Percentiles rank a stretch among this genome's conserved stretches.
Conservation (phyloP, 2,797 vertebrate genomes). For the Hirundo rustica region DNA sequence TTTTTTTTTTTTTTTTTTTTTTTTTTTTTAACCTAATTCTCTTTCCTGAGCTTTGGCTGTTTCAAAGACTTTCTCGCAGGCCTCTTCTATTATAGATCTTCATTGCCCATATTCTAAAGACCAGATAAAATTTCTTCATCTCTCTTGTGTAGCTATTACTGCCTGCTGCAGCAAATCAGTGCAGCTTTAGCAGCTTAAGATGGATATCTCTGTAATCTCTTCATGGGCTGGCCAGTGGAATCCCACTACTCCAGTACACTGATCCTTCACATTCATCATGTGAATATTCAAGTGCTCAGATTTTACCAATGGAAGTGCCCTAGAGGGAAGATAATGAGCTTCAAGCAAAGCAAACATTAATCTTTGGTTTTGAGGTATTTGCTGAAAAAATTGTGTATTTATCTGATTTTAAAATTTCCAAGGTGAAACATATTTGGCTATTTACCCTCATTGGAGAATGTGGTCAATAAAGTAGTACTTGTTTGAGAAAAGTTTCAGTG, state of each 20-base stretch:
- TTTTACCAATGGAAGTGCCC: background rate
- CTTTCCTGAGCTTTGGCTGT: background rate
- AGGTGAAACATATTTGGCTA: background rate
- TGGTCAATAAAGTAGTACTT: background rate
- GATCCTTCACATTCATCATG: background rate
- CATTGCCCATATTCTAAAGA: background rate
- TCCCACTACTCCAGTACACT: background rate
- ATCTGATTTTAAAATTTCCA: background rate
- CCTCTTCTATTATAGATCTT: background rate
- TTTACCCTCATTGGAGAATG: background rate
- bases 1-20: too few relatives aligned
- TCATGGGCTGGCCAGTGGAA: background rate
- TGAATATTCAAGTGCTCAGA: background rate
- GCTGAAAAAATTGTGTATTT: background rate
- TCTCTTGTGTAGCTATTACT: background rate
- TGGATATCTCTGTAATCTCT: constrained; percentile 11
- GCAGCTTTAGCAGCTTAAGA: constrained; percentile 33
- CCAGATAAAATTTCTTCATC: constrained; percentile 4
- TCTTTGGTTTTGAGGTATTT: background rate
- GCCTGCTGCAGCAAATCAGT: background rate
- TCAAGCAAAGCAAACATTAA: background rate
- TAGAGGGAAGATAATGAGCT: background rate
- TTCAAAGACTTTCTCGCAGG: background rate
- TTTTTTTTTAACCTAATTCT: background rate
- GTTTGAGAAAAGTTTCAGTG: background rate